These are phyloP conservation scores for Brachyopa scutellaris DNA, from an alignment of 2,888 invertebrate genomes.

Conservation along the genomic window DNA sequence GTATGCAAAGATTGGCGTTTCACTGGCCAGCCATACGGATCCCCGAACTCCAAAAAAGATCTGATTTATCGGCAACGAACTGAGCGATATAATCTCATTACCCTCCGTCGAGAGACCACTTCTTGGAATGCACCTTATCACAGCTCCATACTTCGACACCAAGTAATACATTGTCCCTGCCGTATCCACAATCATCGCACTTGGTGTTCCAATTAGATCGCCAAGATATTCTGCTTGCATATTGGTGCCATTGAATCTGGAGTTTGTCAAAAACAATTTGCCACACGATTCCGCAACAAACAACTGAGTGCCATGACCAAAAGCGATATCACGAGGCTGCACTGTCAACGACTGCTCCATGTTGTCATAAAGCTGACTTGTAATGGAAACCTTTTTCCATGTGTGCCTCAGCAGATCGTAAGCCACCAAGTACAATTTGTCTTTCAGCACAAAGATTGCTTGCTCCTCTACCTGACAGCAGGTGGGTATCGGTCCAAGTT, in stretches of 20 bases:
- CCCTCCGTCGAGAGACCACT: constrained; percentile 78
- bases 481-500: constrained; percentile 73
- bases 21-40: constrained; percentile 78
- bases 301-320: constrained; percentile 76
- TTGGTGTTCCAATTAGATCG: constrained; percentile 76
- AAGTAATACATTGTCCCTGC: constrained; percentile 78
- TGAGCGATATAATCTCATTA: constrained; percentile 79
- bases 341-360: constrained; percentile 76
- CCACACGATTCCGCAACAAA: constrained; percentile 76
- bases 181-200: constrained; percentile 75
- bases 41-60: constrained; percentile 78
- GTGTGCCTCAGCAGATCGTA: constrained; percentile 78
- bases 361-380: constrained; percentile 76
- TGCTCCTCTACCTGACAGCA: constrained; percentile 77
- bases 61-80: constrained; percentile 79
- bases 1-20: constrained; percentile 77
- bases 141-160: constrained; percentile 79
- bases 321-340: constrained; percentile 77
- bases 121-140: constrained; percentile 76
- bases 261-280: constrained; percentile 39
- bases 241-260: constrained; percentile 31
- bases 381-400: constrained; percentile 75
- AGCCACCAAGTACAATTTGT: constrained; percentile 75
- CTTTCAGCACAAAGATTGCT: constrained; percentile 76
- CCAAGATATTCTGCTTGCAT: constrained; percentile 75